Conservation (phyloP, 2,888 invertebrate genomes). For the Hypercompe scribonia region DNA sequence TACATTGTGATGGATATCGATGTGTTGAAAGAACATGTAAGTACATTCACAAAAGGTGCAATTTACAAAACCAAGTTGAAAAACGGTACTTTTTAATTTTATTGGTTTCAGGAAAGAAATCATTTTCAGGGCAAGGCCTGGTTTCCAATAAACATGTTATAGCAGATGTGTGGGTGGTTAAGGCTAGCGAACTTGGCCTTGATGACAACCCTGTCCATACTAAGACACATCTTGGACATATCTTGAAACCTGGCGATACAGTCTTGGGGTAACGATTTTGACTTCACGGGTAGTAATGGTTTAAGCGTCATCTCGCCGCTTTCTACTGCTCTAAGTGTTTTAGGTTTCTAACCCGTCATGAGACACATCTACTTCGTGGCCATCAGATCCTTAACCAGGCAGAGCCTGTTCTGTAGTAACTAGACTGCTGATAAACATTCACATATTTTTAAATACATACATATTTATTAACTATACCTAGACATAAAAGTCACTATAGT, state of each 20-base stretch:
- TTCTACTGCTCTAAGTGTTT: too few species aligned
- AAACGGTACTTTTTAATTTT: background rate
- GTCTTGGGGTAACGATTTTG: slow-evolving; percentile 91
- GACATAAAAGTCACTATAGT: too few species aligned
- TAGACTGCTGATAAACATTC: too few species aligned
- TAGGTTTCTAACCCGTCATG: too few species aligned
- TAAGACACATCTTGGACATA: slow-evolving; percentile 97
- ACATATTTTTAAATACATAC: too few species aligned
- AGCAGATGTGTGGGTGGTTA: slow-evolving; percentile 97
- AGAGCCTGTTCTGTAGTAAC: too few species aligned
- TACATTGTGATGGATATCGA: slow-evolving; percentile 98
- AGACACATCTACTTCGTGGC: too few species aligned
- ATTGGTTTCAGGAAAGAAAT: slow-evolving; percentile 88
- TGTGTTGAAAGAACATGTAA: slow-evolving; percentile 88
- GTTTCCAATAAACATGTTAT: slow-evolving; percentile 95
- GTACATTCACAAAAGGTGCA: slow-evolving; percentile 42
- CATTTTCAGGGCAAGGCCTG: slow-evolving; percentile 95
- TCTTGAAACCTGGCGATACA: slow-evolving; percentile 96
- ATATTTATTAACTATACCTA: too few species aligned
- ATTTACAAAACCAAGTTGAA: background rate
- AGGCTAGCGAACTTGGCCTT: slow-evolving; percentile 93
- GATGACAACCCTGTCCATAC: slow-evolving; percentile 94
- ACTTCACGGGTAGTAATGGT: too few species aligned
- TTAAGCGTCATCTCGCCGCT: too few species aligned
- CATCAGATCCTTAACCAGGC: too few species aligned